Percentiles rank a stretch among this genome's conserved stretches.
These are phyloP conservation scores for Smutsia temminckii DNA, from an alignment of 2,797 vertebrate species.

Conservation along the genomic window DNA sequence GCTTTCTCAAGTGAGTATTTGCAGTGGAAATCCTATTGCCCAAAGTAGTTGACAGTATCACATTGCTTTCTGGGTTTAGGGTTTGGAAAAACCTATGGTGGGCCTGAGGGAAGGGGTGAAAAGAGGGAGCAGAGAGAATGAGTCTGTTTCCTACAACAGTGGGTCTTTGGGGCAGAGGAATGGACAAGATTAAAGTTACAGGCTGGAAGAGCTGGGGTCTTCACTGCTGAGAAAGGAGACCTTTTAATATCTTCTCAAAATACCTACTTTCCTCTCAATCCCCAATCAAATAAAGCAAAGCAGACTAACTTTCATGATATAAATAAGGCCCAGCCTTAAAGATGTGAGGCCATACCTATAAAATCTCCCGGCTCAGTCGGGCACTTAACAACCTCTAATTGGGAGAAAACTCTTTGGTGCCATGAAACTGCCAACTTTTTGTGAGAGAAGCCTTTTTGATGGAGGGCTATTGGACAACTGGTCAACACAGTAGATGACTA, in stretches of 20 bases:
- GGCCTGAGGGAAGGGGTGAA: not conserved
- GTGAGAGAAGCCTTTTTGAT: not conserved
- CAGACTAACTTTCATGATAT: slow-evolving; percentile 6
- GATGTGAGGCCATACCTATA: not conserved
- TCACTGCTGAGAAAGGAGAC: not conserved
- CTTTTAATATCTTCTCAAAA: not conserved
- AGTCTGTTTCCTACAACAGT: not conserved
- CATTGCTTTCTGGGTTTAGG: not conserved
- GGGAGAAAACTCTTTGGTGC: not conserved
- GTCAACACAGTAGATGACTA: not conserved
- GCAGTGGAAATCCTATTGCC: not conserved
- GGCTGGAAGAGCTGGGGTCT: not conserved
- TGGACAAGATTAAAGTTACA: not conserved
- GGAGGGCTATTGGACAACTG: not conserved
- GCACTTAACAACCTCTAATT: not conserved
- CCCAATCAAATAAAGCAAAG: slow-evolving; percentile 29
- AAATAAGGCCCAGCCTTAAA: slow-evolving; percentile 10
- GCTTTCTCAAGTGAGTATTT: not conserved
- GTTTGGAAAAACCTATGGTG: not conserved
- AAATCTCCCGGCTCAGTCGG: not conserved
- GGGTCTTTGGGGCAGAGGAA: not conserved
- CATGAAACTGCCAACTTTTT: not conserved
- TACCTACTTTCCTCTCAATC: not conserved
- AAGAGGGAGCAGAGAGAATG: not conserved
- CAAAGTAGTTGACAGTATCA: not conserved